phyloP scores from a whole-genome alignment of 2,113 vertebrate genomes.

The Antigone vipio region DNA sequence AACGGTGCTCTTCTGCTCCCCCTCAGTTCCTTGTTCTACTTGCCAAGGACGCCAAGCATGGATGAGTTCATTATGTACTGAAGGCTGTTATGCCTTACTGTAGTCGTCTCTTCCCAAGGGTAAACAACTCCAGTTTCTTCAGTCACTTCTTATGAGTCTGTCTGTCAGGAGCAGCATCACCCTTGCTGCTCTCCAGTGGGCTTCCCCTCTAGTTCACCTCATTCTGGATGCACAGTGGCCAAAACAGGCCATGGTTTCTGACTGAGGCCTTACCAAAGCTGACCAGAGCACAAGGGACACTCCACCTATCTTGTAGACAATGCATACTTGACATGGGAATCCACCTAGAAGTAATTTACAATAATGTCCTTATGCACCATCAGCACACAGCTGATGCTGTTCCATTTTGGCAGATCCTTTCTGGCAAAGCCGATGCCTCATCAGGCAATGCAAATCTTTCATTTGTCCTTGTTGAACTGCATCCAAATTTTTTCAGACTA shows the following conservation, averaged over 20 bases:
- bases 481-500: not conserved
- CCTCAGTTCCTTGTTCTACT: not conserved
- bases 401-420: not conserved
- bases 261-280: not conserved
- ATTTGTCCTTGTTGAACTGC: not conserved
- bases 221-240: not conserved
- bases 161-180: not conserved
- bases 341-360: not conserved
- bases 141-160: not conserved
- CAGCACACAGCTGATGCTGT: not conserved
- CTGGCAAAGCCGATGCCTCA: not conserved
- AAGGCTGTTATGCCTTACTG: not conserved
- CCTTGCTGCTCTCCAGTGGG: not conserved
- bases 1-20: not conserved
- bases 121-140: not conserved
- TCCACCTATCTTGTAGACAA: not conserved
- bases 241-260: not conserved
- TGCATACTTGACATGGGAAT: not conserved
- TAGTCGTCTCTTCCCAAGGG: not conserved
- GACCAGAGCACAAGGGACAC: not conserved
- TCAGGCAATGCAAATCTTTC: not conserved
- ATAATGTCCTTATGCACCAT: not conserved
- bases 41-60: not conserved
- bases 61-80: rapidly evolving
- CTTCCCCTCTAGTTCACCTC: not conserved